Evolutionary conservation across 2,888 invertebrate species (phyloP).

Genomic region (Polymixis lichenea): DNA sequence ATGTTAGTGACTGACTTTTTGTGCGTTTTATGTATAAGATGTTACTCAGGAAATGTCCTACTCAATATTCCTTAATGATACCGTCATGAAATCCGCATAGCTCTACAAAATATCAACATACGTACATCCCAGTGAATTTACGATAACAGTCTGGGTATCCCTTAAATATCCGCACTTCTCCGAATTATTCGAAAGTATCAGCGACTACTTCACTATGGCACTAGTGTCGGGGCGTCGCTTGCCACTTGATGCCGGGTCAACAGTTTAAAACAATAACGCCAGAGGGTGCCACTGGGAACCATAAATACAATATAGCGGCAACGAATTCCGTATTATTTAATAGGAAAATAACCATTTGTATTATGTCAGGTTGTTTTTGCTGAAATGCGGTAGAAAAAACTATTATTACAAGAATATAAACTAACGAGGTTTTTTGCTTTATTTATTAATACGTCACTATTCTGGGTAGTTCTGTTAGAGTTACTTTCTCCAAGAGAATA

Average conservation of each 20-base stretch:
- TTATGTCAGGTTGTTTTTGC: background rate
- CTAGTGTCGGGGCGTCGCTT: constrained; percentile 62
- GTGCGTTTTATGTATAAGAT: background rate
- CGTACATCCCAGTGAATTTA: background rate
- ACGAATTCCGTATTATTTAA: constrained; percentile 54
- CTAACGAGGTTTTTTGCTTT: background rate
- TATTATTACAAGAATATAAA: background rate
- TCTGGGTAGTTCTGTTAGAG: background rate
- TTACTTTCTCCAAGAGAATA: background rate
- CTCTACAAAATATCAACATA: background rate
- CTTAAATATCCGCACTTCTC: constrained; percentile 3
- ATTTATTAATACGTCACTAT: background rate
- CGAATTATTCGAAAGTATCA: constrained; percentile 19
- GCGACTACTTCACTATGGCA: constrained; percentile 46
- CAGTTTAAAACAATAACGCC: constrained; percentile 69
- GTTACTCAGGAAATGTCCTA: background rate
- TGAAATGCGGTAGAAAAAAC: background rate
- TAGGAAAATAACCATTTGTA: constrained; percentile 40
- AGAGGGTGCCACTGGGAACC: constrained; percentile 62
- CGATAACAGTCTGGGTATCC: background rate
- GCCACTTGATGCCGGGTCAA: constrained; percentile 70
- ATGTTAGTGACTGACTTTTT: background rate
- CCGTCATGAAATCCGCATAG: background rate
- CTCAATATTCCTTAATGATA: background rate
- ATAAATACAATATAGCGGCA: constrained; percentile 63